Evolutionary conservation across 1,140 invertebrate species (phyloP), one percentile per base, ranked within the genome.

Genomic region (Drosophila saltans): DNA sequence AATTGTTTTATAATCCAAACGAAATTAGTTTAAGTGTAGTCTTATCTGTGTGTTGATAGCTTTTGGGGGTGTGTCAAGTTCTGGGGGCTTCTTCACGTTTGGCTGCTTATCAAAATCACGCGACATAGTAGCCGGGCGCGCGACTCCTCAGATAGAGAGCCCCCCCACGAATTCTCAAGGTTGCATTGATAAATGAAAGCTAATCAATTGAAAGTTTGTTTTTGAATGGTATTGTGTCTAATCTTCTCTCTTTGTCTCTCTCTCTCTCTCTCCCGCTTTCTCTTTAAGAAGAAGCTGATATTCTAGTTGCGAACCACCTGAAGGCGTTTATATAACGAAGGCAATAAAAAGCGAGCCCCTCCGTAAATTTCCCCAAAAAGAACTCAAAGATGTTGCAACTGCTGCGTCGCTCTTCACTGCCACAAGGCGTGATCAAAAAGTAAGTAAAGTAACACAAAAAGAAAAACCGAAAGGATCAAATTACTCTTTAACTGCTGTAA

Each of bases 101-200:
- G 73, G 73, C 68, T 60, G 72, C 84, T 88, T 88, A 88, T 88
- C 83, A 86, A 80, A 77, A 79, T 69, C 76, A 88, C 84, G 83
- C 80, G 84, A 80, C 67, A 40, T 43, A 10, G 68, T 43, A 48
- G 72, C 69, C 57, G 69, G 64, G 43, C 41, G 68, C 10, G 52
- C 60, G 62, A 39, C 68, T 61, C 45, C 58, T 36, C 59, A 62
- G 64, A 66, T 52, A 10, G 21, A 21, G 26, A 43, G 63, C 63
- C 75, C 81, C 82, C 80, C 76, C 74, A 80, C 65, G 73, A 80
- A 69, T 48, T 63, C 55, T 69, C 84, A 88, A 88, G 83, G 83
- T 70, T 88, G 70, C 78, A 41, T 30, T 64, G 61, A 86, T 74
- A 88, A 82, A 76, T 75, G 65, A 74, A 59, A 69, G 66, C 57